Evolutionary conservation across 2,888 invertebrate genomes (phyloP), one percentile per base, ranked within the genome.

Genomic region (Eumerus sabulonum): DNA sequence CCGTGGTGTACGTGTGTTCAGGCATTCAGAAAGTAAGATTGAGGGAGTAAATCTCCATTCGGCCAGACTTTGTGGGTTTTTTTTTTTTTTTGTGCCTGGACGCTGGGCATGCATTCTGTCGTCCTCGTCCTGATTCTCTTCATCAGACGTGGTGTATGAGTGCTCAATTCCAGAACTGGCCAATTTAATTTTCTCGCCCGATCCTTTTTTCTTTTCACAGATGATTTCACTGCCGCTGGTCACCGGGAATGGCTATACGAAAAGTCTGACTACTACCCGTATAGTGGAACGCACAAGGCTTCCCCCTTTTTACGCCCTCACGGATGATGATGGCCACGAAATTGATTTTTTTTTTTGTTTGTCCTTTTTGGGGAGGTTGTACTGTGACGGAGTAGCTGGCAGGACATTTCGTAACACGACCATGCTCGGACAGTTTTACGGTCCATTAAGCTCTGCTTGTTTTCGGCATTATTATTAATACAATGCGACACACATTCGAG

Each of bases 101-200:
- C n/a, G n/a, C n/a, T n/a, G 56, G 19, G 47, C 27, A 64, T 50
- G 59, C 72, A 44, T 71, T 50, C 14, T 60, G 42, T 67, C 62
- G 51, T 19, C 57, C 40, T 57, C 57, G 40, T 44, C 50, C 47
- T 18, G 54, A 36, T 12, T 40, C 27, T 19, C 51, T 40, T 9
- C 45, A 48, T n/a, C 62, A 68, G 40, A 2, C 27, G 27, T 27
- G 27, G 42, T 7, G 40, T 18, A 59, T 63, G 27, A 72, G 73
- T 54, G 73, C 62, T 73, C 72, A 77, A 59, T 68, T 73, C 63
- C 77, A 74, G 64, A 54, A 60, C 76, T 87, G 85, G 87, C 86
- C 85, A 86, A 86, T 86, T 86, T 86, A 87, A 86, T 86, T 87
- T 86, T 86, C 86, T 86, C 86, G 86, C 86, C 86, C 85, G 86